Base-by-base conservation (phyloP, 2,888 invertebrate genomes). In the Ferdinandea cuprea region DNA sequence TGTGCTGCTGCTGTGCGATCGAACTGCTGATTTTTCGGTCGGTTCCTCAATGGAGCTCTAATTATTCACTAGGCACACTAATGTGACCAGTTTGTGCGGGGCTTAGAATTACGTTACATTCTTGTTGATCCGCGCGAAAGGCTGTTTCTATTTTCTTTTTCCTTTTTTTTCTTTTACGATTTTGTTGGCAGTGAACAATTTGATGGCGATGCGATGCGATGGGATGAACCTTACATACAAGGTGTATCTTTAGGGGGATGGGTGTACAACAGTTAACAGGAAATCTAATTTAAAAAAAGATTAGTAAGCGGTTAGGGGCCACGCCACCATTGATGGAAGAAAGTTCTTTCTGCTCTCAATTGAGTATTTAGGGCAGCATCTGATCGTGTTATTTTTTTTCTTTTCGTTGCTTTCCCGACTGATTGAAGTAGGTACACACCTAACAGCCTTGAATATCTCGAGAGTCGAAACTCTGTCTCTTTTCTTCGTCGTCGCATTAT, bases 261-360 rank as follows among this genome's bases (percentile, higher is more conserved):
- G 68, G 63, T 54, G 58, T 59, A 78, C 61, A 73, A 78, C 73
- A 83, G 83, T 78, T 83, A 83, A 83, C 83, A 83, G 83, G 83
- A 83, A 83, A 83, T 83, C 83, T 83, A 78, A 83, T 83, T 83
- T 83, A 72, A 83, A 73, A 83, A 73, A 58, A 73, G 72, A 78
- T 83, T 83, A 83, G 35, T 83, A 73, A 78, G 78, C 72, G 83
- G 72, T 58, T 37, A 40, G 15, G 72, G 71, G 28, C n/a, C n/a
- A n/a, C 40, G 37, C 25, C 5, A n/a, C 58, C 7, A 35, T 37
- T 65, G 15, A 54, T 78, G 66, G 58, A 83, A 68, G 83, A 83
- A 83, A 83, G 73, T 77, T 81, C 63, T 59, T 46, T 54, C 42
- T 61, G 58, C 54, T 65, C 61, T 83, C 77, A 54, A 63, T 69